Evolutionary conservation across 2,888 invertebrate genomes (phyloP), one percentile per base, ranked within the genome.

Genomic region (Drosophila siamana): DNA sequence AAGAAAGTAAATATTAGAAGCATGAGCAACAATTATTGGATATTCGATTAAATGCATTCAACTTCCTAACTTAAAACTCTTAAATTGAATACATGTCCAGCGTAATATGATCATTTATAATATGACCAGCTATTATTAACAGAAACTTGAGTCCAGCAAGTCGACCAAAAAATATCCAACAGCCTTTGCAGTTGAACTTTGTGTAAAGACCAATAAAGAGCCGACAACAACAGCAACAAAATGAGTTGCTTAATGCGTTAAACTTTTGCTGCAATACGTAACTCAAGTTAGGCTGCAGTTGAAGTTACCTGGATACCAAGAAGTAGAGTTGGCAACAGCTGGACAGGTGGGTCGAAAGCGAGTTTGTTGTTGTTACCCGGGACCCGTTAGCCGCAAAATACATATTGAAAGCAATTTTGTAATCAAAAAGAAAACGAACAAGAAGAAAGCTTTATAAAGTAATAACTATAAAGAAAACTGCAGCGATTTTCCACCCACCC

Each of bases 391-490:
- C 55, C 60, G 46, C 62, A 75, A 73, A 85, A 80, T 86, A 54
- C 44, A 54, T 24, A 88, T 88, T 86, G 84, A 80, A 80, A 83
- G 80, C 86, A 86, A 85, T 86, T 88, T 88, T 73, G 74, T 83
- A 86, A 86, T 85, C 88, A 80, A 78, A 72, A 63, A 66, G 51
- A 30, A 46, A 51, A 38, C 40, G 38, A 65, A 62, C 50, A 55
- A 66, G 60, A 50, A 64, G 47, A 74, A 71, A 75, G 74, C 88
- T 76, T 73, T 85, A 80, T 78, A 88, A 86, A 83, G 80, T 88
- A 86, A 85, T 85, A 88, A 82, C 84, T 70, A 86, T 86, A 88
- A 86, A 82, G 88, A 80, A 78, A 82, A 86, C 75, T 83, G 80
- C 72, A 80, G 69, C 83, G 72, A 79, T 85, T 88, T 82, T 61